phyloP scores from a whole-genome alignment of 2,797 vertebrate species.

The Danio aesculapii region DNA sequence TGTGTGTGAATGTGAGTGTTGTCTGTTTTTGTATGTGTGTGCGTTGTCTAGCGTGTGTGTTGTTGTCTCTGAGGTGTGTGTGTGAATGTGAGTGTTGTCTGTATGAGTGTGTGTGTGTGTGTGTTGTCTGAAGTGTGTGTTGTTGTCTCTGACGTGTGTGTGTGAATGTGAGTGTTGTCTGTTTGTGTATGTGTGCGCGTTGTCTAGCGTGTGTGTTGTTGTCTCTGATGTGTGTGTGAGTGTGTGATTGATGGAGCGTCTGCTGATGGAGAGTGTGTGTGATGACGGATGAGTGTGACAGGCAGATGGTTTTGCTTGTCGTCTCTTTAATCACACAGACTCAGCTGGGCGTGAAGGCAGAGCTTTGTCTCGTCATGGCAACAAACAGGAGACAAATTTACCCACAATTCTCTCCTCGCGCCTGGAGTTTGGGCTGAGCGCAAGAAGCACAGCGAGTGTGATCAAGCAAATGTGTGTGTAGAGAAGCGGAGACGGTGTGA shows the following conservation, averaged over 20 bases:
- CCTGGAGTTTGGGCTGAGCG: constrained; percentile 13
- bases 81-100: too few relatives aligned
- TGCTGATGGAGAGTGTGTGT: constrained; percentile 80
- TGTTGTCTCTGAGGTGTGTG: too few relatives aligned
- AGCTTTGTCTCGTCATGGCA: constrained; percentile 84
- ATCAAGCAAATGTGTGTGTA: constrained; percentile 9
- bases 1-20: constrained; percentile 83
- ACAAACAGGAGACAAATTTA: constrained; percentile 85
- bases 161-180: too few relatives aligned
- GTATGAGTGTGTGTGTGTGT: too few relatives aligned
- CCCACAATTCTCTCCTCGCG: constrained; percentile 61
- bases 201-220: too few relatives aligned
- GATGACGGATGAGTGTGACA: constrained; percentile 87
- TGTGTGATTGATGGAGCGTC: constrained; percentile 81
- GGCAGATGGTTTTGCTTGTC: constrained; percentile 89
- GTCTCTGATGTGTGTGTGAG: too few relatives aligned
- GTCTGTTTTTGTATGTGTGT: too few relatives aligned
- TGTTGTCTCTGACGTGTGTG: too few relatives aligned
- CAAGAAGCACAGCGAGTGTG: constrained; percentile 8
- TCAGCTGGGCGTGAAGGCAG: constrained; percentile 80
- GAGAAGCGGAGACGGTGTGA: neutral
- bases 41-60: too few relatives aligned
- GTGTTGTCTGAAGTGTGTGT: too few relatives aligned
- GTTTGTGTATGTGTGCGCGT: too few relatives aligned
- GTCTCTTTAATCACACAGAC: constrained; percentile 87